Evolutionary conservation across 2,797 vertebrate genomes (phyloP), one percentile per base, ranked within the genome.

Genomic region (Peromyscus nudipes): DNA sequence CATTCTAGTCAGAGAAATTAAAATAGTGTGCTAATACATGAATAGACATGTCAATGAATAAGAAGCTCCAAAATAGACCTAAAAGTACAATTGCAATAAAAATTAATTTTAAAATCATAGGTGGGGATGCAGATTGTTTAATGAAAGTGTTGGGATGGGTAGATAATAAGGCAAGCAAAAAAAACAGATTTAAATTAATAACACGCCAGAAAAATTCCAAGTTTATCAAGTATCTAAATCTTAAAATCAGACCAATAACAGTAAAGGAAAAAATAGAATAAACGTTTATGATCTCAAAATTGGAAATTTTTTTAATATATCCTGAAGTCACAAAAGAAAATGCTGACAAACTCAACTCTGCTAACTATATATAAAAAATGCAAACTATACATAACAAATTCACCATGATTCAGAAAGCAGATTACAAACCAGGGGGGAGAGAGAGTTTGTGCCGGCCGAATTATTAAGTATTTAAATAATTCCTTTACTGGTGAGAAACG

Each of bases 361-460:
- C 77, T 34, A 83, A n/a, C n/a, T n/a, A n/a, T n/a, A n/a, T n/a
- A n/a, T n/a, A n/a, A n/a, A n/a, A 80, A 91, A 83, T 21, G 71
- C 82, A 85, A 87, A 27, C 8, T 34, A 62, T 92, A 34, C 16
- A 21, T 13, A 11, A 4, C 80, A 91, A 89, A 29, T 23, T 27
- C 31, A n/a, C 25, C 27, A 52, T 57, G 64, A 81, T 88, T 21
- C n/a, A 81, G 75, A 97, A 95, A 27, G 55, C 46, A 91, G 92
- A 34, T n/a, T 80, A 81, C 11, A 93, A 81, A 77, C 6, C 8
- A 8, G 11, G 31, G 13, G n/a, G 2, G 6, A 67, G 64, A 3
- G 19, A 10, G 11, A 13, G 5, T 25, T 67, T 69, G 23, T 91
- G 13, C 14, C 52, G 55, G 40, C 80, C 34, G 55, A 52, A 37